Evolutionary conservation across 2,888 invertebrate species (phyloP).

Genomic region (Uloborus plumipes): DNA sequence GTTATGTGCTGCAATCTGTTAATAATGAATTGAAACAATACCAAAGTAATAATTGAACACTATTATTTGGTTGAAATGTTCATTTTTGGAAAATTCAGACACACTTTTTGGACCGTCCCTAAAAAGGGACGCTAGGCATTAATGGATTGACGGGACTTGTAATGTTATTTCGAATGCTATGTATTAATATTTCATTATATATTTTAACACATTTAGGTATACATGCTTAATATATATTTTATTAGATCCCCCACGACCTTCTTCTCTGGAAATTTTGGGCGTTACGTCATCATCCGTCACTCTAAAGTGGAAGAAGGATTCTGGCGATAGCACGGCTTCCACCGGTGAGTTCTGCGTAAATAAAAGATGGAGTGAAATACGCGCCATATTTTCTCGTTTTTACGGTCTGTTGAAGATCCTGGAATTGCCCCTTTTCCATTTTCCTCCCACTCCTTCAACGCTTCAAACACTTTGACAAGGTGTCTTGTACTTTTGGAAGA

Average conservation of each 20-base stretch:
- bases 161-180: background rate
- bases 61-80: no score
- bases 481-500: conserved; percentile 2
- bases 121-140: no score
- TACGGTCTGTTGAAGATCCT: background rate
- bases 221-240: background rate
- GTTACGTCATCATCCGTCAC: conserved; percentile 61
- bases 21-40: no score
- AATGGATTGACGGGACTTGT: no score
- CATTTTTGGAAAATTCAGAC: no score
- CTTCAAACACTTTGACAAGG: conserved; percentile 5
- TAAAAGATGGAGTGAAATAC: conserved; percentile 13
- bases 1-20: no score
- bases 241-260: conserved; percentile 59
- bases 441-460: background rate
- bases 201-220: background rate
- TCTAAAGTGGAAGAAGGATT: conserved; percentile 61
- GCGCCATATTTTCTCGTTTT: conserved; percentile 49
- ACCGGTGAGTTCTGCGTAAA: conserved; percentile 47
- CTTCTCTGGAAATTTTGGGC: conserved; percentile 51
- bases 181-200: background rate
- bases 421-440: background rate
- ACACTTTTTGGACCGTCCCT: no score
- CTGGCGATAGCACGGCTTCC: conserved; percentile 34
- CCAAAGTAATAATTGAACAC: no score